These are phyloP conservation scores for Nothoprocta pentlandii DNA, from an alignment of 2,113 vertebrate genomes.

Conservation along the genomic window DNA sequence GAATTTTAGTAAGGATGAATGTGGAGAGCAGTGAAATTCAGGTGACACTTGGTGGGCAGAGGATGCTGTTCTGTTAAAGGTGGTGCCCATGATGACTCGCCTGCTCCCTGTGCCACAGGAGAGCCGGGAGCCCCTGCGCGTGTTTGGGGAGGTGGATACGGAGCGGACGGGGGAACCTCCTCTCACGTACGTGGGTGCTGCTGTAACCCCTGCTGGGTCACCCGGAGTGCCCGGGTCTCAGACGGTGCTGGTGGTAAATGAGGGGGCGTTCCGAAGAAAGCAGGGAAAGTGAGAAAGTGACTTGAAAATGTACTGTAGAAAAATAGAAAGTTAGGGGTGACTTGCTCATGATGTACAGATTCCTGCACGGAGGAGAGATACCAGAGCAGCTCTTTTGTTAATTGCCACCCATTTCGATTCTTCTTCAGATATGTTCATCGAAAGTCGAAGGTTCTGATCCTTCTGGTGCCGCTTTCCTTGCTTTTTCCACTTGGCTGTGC, in stretches of 20 bases:
- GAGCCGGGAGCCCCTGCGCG: rapidly evolving
- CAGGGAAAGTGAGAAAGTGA: neutral
- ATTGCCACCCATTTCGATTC: neutral
- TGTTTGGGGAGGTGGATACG: neutral
- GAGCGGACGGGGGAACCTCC: neutral
- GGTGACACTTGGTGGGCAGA: neutral
- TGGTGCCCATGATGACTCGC: neutral
- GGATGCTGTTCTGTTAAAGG: neutral
- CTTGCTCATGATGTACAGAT: rapidly evolving
- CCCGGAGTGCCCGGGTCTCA: neutral
- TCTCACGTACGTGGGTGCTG: rapidly evolving
- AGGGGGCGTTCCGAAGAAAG: neutral
- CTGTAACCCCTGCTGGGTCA: neutral
- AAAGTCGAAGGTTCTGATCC: neutral
- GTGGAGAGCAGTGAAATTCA: neutral
- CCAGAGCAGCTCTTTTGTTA: neutral
- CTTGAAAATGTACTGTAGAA: neutral
- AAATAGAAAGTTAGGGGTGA: neutral
- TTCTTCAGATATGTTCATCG: neutral
- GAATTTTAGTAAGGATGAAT: neutral
- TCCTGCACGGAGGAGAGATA: neutral
- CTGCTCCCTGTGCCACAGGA: neutral
- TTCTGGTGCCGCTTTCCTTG: neutral
- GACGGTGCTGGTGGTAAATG: neutral
- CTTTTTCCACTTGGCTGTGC: neutral